Percentiles rank a stretch among this genome's conserved stretches.
phyloP scores from a whole-genome alignment of 2,797 vertebrate species.

The Acropternis orthonyx region DNA sequence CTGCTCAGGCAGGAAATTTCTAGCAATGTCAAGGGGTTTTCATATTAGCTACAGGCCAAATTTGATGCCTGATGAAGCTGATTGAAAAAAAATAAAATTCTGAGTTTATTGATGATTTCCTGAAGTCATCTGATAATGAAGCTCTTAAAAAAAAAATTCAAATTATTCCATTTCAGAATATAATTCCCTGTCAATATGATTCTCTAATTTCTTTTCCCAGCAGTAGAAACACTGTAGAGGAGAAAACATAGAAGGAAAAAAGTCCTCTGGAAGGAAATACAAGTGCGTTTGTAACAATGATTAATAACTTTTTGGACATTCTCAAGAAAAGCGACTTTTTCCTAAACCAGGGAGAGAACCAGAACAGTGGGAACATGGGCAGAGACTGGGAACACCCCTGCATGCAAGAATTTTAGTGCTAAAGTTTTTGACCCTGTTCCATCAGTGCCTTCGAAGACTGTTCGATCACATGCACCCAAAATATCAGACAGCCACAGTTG shows the following conservation, averaged over 20 bases:
- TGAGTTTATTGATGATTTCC: neutral
- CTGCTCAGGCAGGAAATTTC: neutral
- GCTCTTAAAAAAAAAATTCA: neutral
- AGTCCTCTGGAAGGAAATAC: neutral
- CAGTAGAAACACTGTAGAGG: neutral
- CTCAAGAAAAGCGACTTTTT: neutral
- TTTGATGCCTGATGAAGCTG: neutral
- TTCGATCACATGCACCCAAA: neutral
- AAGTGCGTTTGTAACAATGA: neutral
- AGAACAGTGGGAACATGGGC: neutral
- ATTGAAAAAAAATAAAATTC: neutral
- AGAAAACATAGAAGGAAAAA: neutral
- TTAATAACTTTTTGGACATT: neutral
- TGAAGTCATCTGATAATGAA: neutral
- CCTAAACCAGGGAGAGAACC: neutral
- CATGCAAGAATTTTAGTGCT: neutral
- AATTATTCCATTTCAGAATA: neutral
- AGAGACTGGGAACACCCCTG: neutral
- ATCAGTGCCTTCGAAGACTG: neutral
- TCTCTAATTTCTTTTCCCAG: neutral
- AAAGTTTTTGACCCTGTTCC: neutral
- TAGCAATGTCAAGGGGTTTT: neutral
- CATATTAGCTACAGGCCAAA: neutral
- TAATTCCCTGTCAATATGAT: neutral
- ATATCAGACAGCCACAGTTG: neutral